Evolutionary conservation across 2,797 vertebrate genomes (phyloP).

Genomic region (Bradypodion pumilum): DNA sequence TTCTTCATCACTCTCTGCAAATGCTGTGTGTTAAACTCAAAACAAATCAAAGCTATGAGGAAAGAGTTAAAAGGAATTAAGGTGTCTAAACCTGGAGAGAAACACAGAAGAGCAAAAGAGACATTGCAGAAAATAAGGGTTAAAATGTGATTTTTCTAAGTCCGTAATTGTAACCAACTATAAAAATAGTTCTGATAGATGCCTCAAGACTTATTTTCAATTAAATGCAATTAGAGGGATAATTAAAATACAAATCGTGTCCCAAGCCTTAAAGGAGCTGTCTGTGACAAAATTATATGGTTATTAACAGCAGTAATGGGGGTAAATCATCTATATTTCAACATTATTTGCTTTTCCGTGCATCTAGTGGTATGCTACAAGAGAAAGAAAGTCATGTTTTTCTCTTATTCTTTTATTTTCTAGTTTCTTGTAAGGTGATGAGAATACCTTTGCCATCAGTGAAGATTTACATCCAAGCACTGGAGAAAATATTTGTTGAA

Average conservation of each 20-base stretch:
- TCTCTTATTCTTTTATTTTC: no score
- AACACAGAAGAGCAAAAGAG: constrained; percentile 15
- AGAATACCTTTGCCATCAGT: background rate
- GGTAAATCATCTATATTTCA: background rate
- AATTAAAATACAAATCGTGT: background rate
- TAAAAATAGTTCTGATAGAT: background rate
- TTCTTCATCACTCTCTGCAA: constrained; percentile 57
- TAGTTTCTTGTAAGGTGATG: background rate
- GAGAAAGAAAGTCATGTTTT: background rate
- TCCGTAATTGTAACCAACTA: background rate
- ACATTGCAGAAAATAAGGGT: background rate
- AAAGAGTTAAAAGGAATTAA: background rate
- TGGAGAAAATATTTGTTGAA: background rate
- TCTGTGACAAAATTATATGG: background rate
- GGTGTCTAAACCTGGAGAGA: constrained; percentile 21
- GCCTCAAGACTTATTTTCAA: background rate
- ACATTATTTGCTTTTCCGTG: background rate
- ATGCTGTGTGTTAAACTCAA: constrained; percentile 27
- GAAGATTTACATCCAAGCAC: background rate
- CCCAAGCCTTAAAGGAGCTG: background rate
- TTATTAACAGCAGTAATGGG: background rate
- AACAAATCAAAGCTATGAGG: background rate
- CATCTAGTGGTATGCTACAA: background rate
- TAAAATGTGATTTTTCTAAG: background rate
- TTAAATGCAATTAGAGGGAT: background rate